Conservation (phyloP, 2,888 invertebrate species). For the Eristalinus aeneus region DNA sequence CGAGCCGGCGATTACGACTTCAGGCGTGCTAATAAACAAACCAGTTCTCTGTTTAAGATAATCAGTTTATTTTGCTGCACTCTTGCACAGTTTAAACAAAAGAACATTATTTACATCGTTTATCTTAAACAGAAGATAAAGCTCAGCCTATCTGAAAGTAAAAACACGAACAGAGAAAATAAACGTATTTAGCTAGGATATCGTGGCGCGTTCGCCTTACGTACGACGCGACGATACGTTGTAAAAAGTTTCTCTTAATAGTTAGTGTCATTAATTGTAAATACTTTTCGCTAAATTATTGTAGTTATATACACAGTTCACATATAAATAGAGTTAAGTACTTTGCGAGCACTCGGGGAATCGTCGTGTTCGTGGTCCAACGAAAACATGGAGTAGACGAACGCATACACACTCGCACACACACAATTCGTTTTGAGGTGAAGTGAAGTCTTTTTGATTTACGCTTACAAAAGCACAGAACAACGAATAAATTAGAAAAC, state of each 20-base stretch:
- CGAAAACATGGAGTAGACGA: not conserved
- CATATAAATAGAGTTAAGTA: slow-evolving; percentile 49
- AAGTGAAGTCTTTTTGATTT: slow-evolving; percentile 59
- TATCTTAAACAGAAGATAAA: slow-evolving; percentile 4
- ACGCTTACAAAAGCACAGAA: slow-evolving; percentile 28
- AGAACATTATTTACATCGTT: slow-evolving; percentile 47
- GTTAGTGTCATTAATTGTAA: slow-evolving; percentile 43
- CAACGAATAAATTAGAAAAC: not conserved
- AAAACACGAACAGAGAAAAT: not conserved
- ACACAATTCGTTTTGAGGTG: not conserved
- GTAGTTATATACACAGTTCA: slow-evolving; percentile 53
- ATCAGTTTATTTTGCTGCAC: slow-evolving; percentile 40
- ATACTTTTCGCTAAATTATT: slow-evolving; percentile 39
- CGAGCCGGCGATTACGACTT: not conserved
- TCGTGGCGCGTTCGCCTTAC: not conserved
- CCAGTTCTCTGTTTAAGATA: slow-evolving; percentile 1
- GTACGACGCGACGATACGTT: not conserved
- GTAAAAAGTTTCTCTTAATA: slow-evolving; percentile 13
- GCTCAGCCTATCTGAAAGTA: not conserved
- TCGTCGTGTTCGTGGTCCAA: not conserved
- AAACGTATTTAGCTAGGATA: not conserved
- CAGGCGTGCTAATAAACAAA: not conserved
- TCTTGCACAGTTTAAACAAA: slow-evolving; percentile 19
- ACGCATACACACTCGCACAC: not conserved
- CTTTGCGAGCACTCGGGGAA: slow-evolving; percentile 38